Base-by-base conservation (phyloP, 2,888 invertebrate species). In the Aricia artaxerxes region DNA sequence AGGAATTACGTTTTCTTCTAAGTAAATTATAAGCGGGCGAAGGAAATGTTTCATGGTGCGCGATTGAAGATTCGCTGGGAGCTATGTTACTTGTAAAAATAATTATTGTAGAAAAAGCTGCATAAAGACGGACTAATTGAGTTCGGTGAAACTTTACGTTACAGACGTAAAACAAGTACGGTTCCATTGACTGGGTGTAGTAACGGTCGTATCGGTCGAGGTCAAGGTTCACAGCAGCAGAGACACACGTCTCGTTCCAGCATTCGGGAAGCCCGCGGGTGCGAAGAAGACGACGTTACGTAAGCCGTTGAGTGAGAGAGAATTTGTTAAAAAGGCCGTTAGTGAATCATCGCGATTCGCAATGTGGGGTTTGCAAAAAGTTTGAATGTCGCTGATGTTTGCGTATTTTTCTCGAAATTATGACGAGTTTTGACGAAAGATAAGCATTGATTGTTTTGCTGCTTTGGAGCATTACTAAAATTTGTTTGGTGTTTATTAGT, bases 201-300 rank as follows among this genome's bases (percentile, higher is more conserved):
- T 83, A 83, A 82, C 79, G 81, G 79, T 80, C 80, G 79, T 84
- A 85, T 87, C 83, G 83, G 85, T 82, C 83, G 88, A 87, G 92
- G 90, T 92, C 92, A 93, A 92, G 92, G 93, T 92, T 92, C 89
- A 87, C 80, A 81, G 79, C 78, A 61, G 64, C 77, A 80, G 81
- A 78, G 76, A 77, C 38, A 53, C 44, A 24, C 77, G 78, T 80
- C 81, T 81, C 83, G 79, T 75, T 85, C 81, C 76, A 80, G 80
- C 83, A 72, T 44, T 73, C 40, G 16, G 5, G 77, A 49, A 49
- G 76, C 76, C 61, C 40, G 57, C 40, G 73, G 40, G 78, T 60
- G 78, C 6, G 79, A 84, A 73, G 75, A 80, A 77, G 82, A 82
- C 78, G 76, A 80, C 7, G 35, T 35, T 64, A 35, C 24, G 61